These are phyloP conservation scores for Macropis europaea DNA, from an alignment of 2,888 invertebrate species.

Conservation along the genomic window DNA sequence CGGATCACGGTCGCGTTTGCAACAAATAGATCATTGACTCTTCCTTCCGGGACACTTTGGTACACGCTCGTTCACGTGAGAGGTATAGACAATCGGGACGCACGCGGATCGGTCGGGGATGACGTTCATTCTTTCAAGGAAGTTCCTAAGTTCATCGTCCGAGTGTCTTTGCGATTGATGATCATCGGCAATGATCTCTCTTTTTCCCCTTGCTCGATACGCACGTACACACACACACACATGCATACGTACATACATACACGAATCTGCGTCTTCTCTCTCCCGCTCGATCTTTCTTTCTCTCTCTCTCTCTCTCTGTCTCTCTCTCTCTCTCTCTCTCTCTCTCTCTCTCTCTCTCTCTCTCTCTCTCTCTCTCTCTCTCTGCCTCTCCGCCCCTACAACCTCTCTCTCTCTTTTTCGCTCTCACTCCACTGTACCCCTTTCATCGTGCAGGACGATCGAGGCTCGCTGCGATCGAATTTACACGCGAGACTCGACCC, in stretches of 20 bases:
- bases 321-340: neutral
- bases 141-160: conserved; percentile 39
- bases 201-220: conserved; percentile 7
- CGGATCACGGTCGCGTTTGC: neutral
- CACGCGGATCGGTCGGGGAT: conserved; percentile 26
- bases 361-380: conserved; percentile 17
- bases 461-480: neutral
- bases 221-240: neutral
- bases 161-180: conserved; percentile 24
- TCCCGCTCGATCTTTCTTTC: neutral
- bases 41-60: conserved; percentile 18
- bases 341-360: neutral
- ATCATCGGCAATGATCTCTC: conserved; percentile 37
- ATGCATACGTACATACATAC: too few relatives aligned
- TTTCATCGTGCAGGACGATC: neutral
- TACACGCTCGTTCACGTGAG: conserved; percentile 31
- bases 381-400: neutral
- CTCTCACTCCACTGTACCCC: neutral
- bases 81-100: conserved; percentile 3
- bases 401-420: conserved; percentile 15
- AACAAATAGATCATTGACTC: conserved; percentile 10
- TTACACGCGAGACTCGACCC: neutral
- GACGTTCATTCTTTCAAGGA: conserved; percentile 42
- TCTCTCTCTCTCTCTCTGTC: neutral
- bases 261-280: neutral